Evolutionary conservation across 1,140 invertebrate species (phyloP), one percentile per base, ranked within the genome.

Genomic region (Melitaea cinxia): DNA sequence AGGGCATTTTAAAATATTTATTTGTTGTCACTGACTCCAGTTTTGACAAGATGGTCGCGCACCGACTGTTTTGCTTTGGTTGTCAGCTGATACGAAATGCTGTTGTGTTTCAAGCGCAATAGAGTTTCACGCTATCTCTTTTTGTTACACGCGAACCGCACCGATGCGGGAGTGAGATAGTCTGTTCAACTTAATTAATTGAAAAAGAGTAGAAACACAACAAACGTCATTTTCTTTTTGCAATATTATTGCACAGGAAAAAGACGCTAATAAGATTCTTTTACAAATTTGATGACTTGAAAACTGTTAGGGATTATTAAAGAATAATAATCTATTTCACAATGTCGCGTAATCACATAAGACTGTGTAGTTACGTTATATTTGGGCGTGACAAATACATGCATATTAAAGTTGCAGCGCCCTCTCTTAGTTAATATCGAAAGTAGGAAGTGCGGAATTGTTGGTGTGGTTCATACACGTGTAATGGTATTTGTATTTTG

Each of bases 31-130:
- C 85, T 81, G 83, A 86, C 84, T 91, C 87, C 80, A 87, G 83
- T 89, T 92, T 91, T 91, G 91, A 92, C 91, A 91, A 91, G 89
- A 91, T 91, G 89, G 89, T 91, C 85, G 91, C 89, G 88, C 83
- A 91, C 91, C 89, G 85, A 91, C 89, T 92, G 91, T 92, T 92
- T 92, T 92, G 91, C 90, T 92, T 92, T 91, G 89, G 82, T 89
- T 91, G 90, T 92, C 91, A 92, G 91, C 91, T 92, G 89, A 92
- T 92, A 92, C 83, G 83, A 85, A 83, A 78, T 65, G 77, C 79
- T 80, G 78, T 78, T 88, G 64, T 70, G 73, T 64, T 86, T 82
- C 62, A 80, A 82, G 78, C 75, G 72, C 65, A 78, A 74, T 52
- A 60, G 57, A 67, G 70, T 60, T 63, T 68, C 72, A 39, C 17